Conservation (phyloP, 2,113 vertebrate genomes). For the Myotis davidii region DNA sequence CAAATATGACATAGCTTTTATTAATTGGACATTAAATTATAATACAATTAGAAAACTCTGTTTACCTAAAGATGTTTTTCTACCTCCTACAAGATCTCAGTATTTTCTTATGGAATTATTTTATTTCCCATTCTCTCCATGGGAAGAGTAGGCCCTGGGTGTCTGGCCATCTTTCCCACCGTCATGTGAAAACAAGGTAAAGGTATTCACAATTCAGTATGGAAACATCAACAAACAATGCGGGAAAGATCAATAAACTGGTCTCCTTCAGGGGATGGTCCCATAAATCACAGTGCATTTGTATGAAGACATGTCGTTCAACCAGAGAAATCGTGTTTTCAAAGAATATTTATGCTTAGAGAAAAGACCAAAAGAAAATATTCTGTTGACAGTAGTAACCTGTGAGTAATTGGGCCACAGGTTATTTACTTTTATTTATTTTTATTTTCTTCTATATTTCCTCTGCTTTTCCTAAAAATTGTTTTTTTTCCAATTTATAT, state of each 20-base stretch:
- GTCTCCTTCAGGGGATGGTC: background rate
- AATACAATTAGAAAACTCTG: background rate
- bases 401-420: background rate
- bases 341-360: slow-evolving; percentile 23
- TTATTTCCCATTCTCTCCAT: background rate
- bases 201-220: slow-evolving; percentile 16
- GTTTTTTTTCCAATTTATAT: background rate
- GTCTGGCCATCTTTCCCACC: slow-evolving; percentile 17
- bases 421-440: slow-evolving; percentile 14
- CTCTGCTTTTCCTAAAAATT: background rate
- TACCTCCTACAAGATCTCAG: slow-evolving; percentile 39
- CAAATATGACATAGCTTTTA: slow-evolving; percentile 17
- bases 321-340: slow-evolving; percentile 49
- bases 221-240: slow-evolving; percentile 55
- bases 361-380: slow-evolving; percentile 59
- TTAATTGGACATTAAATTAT: slow-evolving; percentile 42
- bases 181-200: slow-evolving; percentile 38
- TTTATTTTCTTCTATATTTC: slow-evolving; percentile 33
- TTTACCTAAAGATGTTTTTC: background rate
- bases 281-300: slow-evolving; percentile 57
- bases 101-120: slow-evolving; percentile 46
- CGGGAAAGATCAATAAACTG: slow-evolving; percentile 70
- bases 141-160: background rate
- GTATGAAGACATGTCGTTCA: slow-evolving; percentile 14
- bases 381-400: background rate